Evolutionary conservation across 2,888 invertebrate genomes (phyloP), one percentile per base, ranked within the genome.

Genomic region (Crocallis elinguaria): DNA sequence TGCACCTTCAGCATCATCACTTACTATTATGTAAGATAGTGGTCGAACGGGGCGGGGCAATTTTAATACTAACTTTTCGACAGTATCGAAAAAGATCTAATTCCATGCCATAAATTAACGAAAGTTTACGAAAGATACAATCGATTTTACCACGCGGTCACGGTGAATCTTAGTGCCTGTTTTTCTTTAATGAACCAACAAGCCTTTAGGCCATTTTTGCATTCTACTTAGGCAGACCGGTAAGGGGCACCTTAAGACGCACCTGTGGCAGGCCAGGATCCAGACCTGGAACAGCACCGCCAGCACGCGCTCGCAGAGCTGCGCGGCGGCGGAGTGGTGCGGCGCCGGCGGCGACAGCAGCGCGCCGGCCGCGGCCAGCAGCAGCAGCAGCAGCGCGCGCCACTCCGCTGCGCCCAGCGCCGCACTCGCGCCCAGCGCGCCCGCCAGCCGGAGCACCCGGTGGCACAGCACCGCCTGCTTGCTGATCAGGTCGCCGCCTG

Each of bases 291-390:
- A 97, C 46, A 99, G 93, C 25, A 98, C 98, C 64, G 97, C 97
- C 3, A 99, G 92, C 43, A 99, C 98, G 25, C 99, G 92, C 82
- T 98, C 98, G 79, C 98, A 98, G 35, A 99, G 92, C 79, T 98
- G 98, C 80, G 98, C 98, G 0, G 97, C 97, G n/a, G 98, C 97
- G 74, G 98, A 97, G 85, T 98, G 98, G 87, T 97, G 97, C 21
- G 98, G 95, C 3, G 97, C 96, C 4, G 99, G 98, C 16, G 98
- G 98, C 1, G 98, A 95, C 55, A 99, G 92, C 29, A 99, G 91
- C 6, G 97, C 97, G 66, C 98, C 96, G 75, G 98, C 98, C 25
- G 98, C 89, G 0, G 86, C 79, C 56, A 99, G 91, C 61, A 99
- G 92, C 84, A 99, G 96, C 52, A 97, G 88, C 38, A 99, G 91